Percentiles rank a stretch among this genome's conserved stretches.
Conservation (phyloP, 2,888 invertebrate genomes). For the Keiferia lycopersicella region DNA sequence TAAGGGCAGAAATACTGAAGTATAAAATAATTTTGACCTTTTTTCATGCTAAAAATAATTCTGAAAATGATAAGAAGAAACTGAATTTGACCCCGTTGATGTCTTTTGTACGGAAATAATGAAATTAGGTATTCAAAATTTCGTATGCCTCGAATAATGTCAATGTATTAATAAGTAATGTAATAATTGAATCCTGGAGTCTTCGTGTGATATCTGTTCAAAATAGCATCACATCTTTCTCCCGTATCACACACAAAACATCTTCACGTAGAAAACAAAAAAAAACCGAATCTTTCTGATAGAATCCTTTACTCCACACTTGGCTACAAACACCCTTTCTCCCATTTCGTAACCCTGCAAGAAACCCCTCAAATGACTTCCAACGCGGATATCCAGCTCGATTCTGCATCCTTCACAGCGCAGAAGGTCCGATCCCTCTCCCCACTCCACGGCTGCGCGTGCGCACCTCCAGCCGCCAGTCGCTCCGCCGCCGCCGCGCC, state of each 20-base stretch:
- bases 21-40: neutral
- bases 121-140: neutral
- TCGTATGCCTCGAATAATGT: neutral
- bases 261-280: too few relatives aligned
- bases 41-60: neutral
- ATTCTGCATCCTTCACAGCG: constrained; percentile 31
- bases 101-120: constrained; percentile 25
- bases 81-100: constrained; percentile 26
- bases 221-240: too few relatives aligned
- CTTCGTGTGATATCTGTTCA: neutral
- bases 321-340: neutral
- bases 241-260: too few relatives aligned
- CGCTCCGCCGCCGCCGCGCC: constrained; percentile 65
- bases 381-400: constrained; percentile 9
- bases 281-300: too few relatives aligned
- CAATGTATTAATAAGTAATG: neutral
- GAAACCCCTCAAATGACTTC: neutral
- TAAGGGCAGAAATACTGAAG: too few relatives aligned
- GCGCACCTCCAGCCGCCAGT: constrained; percentile 58
- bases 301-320: too few relatives aligned
- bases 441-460: neutral
- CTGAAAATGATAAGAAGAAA: neutral
- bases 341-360: neutral
- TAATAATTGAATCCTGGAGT: neutral
- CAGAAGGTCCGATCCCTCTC: constrained; percentile 30